Base-by-base conservation (phyloP, 2,113 vertebrate species). In the Alosa alosa region DNA sequence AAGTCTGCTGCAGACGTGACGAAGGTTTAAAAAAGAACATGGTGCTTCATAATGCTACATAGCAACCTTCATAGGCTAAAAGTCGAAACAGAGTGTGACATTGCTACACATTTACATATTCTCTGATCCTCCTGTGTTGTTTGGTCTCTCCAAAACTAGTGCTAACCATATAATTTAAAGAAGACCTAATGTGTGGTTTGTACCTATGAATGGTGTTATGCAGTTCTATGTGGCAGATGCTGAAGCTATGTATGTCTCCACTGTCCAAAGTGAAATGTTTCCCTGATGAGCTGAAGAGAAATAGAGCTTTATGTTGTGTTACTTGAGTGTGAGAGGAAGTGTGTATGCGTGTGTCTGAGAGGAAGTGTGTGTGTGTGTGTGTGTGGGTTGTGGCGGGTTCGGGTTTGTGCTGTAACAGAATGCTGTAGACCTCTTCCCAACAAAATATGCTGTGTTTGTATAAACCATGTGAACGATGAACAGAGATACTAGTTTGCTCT, bases 371-470 rank as follows among this genome's bases (percentile, higher is more conserved):
- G 92, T 82, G 86, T 83, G 91, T 47, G 49, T 60, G 81, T 86
- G 91, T 83, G 85, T 92, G 91, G 88, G 91, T 49, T 81, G 31
- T 22, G 11, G 44, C 36, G 81, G 22, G 83, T n/a, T 75, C 49
- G 45, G n/a, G 22, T 25, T 83, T 89, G 83, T 52, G 55, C 15
- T 90, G 86, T 89, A 92, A 89, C 92, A 90, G 90, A 90, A 90
- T 90, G 91, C 90, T 94, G 89, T 93, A 90, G 90, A 91, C 91
- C 92, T 90, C 92, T 91, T 83, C 92, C 93, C 91, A 91, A 90
- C 93, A 91, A 91, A 89, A 90, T 88, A 91, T 94, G 92, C 88
- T 94, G 86, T 90, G 92, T 94, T 94, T 94, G 93, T 94, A 92
- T 89, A 93, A 89, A 93, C 85, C 87, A 91, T 49, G 91, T 92